Evolutionary conservation across 1,140 invertebrate species (phyloP).

Genomic region (Dysdera silvatica): DNA sequence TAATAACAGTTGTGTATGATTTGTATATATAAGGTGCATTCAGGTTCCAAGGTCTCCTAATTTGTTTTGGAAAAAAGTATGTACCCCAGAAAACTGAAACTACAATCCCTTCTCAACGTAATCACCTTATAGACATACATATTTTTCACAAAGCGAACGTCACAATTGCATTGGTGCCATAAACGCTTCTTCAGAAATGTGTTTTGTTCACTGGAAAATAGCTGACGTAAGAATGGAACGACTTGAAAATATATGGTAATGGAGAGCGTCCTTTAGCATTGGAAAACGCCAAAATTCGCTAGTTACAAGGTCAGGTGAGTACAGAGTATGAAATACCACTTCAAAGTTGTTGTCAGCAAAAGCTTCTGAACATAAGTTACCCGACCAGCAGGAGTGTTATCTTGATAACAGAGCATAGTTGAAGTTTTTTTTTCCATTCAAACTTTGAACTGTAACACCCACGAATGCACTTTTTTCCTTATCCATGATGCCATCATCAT

Average conservation of each 20-base stretch:
- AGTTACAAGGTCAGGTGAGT: constrained; percentile 27
- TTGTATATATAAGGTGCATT: constrained; percentile 23
- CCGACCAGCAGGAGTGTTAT: no score
- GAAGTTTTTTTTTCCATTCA: no score
- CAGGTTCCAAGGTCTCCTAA: constrained; percentile 12
- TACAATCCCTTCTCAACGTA: constrained; percentile 18
- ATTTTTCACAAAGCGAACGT: constrained; percentile 24
- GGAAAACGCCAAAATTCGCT: constrained; percentile 16
- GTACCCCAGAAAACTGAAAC: constrained; percentile 16
- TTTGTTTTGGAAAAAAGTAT: constrained; percentile 5
- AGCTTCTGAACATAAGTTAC: no score
- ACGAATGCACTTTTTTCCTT: no score
- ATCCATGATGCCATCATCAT: no score
- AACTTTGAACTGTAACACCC: no score
- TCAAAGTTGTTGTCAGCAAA: no score
- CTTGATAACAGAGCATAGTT: no score
- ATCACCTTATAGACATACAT: constrained; percentile 20
- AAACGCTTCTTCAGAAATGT: constrained; percentile 23
- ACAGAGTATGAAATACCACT: constrained; percentile 29
- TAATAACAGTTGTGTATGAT: no score
- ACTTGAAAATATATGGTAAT: constrained; percentile 20
- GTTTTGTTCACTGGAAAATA: constrained; percentile 19
- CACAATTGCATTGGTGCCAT: constrained; percentile 22
- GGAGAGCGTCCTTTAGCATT: constrained; percentile 27
- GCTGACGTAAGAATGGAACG: constrained; percentile 18